Evolutionary conservation across 2,113 vertebrate species (phyloP).

Genomic region (Climacteris rufus): DNA sequence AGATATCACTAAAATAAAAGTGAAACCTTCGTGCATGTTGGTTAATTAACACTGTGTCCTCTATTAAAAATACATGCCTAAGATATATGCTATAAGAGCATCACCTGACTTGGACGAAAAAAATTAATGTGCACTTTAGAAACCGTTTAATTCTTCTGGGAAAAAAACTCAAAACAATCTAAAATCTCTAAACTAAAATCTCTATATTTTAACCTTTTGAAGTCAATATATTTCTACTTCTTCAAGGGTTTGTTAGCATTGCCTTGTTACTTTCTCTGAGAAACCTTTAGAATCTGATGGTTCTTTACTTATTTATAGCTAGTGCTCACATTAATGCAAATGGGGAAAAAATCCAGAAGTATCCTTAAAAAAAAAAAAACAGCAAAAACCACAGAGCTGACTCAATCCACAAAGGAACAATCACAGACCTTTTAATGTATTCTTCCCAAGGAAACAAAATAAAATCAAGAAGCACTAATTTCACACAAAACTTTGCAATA

Average conservation of each 20-base stretch:
- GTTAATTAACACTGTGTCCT: not conserved
- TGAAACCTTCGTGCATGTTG: not conserved
- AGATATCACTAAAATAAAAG: not conserved
- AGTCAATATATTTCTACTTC: not conserved
- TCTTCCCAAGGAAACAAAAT: not conserved
- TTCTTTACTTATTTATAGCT: constrained; percentile 42
- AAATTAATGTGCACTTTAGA: not conserved
- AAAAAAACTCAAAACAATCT: not conserved
- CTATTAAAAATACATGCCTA: not conserved
- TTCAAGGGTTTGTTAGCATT: not conserved
- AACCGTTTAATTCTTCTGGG: not conserved
- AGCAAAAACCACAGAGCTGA: constrained; percentile 23
- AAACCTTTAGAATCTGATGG: not conserved
- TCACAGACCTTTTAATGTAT: constrained; percentile 41
- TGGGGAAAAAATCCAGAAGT: constrained; percentile 11
- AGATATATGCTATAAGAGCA: not conserved
- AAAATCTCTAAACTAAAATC: not conserved
- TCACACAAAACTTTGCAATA: constrained; percentile 62
- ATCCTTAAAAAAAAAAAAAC: constrained; percentile 32
- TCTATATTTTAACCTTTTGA: not conserved
- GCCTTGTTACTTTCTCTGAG: constrained; percentile 26
- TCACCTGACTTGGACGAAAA: not conserved
- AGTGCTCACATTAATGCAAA: constrained; percentile 41
- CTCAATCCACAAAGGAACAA: constrained; percentile 53
- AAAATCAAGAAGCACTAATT: constrained; percentile 49